A percentile compares a stretch with the other conserved stretches of the same genome.
These are phyloP conservation scores for Argentina silus DNA, from an alignment of 2,797 vertebrate genomes.

Conservation along the genomic window DNA sequence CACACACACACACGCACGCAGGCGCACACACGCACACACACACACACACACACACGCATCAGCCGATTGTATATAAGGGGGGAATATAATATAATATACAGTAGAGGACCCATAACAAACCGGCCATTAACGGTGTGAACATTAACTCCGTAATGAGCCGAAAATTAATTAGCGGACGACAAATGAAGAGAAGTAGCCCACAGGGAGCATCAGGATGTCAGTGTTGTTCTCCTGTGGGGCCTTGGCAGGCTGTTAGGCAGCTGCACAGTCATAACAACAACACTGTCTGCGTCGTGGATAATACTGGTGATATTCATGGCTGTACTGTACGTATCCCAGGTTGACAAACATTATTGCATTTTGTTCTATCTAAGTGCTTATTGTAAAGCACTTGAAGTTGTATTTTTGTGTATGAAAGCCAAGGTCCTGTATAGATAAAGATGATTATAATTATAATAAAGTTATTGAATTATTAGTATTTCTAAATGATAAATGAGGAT, in stretches of 20 bases:
- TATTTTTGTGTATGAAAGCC: too few relatives aligned
- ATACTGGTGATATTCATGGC: background rate
- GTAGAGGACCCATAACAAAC: background rate
- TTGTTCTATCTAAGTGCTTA: too few relatives aligned
- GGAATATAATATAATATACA: background rate
- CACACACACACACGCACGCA: background rate
- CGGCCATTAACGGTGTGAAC: background rate
- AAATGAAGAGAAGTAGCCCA: background rate
- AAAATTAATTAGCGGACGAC: background rate
- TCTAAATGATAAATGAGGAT: slow-evolving; percentile 57
- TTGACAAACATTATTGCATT: too few relatives aligned
- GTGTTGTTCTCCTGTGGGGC: background rate
- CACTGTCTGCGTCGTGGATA: background rate
- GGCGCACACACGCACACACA: background rate
- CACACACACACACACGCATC: background rate
- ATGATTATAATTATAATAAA: too few relatives aligned
- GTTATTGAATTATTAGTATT: background rate
- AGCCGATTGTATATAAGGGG: background rate
- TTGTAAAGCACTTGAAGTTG: too few relatives aligned
- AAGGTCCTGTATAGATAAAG: too few relatives aligned
- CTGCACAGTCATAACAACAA: background rate
- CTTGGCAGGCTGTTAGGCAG: background rate
- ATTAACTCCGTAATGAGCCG: background rate
- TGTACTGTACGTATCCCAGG: background rate
- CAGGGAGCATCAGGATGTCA: background rate